Evolutionary conservation across 2,113 vertebrate genomes (phyloP), one percentile per base, ranked within the genome.

Genomic region (Scomber colias): DNA sequence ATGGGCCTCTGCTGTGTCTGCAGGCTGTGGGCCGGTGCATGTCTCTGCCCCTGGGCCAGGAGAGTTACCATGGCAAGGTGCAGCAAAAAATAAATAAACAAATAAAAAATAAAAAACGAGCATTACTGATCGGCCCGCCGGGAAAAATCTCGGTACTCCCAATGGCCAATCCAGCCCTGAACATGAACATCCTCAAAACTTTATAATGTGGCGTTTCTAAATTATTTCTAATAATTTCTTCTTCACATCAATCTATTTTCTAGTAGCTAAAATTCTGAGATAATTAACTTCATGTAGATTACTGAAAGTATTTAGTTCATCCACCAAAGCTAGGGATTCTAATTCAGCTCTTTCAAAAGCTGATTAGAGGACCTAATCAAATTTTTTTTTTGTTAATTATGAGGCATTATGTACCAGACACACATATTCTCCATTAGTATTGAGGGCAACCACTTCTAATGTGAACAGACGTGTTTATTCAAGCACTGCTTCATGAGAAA

Each of bases 281-380:
- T 77, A 67, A 72, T 68, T 24, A 71, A 14, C 40, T 50, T 45
- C 11, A 21, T 4, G 0, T 45, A 12, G 15, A 61, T 49, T 49
- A 75, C 21, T 71, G n/a, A 56, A 71, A 67, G 46, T 11, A 4
- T 57, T 51, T 53, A 59, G 15, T 62, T 71, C 62, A 35, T 51
- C 48, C 45, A 57, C 40, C 13, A 17, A 19, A n/a, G 7, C 49
- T 2, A 54, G 19, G 17, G 2, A 9, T 8, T 8, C 9, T 63
- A 15, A 40, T 75, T 64, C 13, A 63, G 10, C 14, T 64, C 11
- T 61, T 46, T 49, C 4, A 4, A 46, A 78, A 56, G 17, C 54
- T 51, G 40, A 85, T 72, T 35, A 35, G 5, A 15, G 1, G 2
- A n/a, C 8, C n/a, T 60, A 49, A 49, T 75, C 49, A 67, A 31